These are phyloP conservation scores for Micromesistius poutassou DNA, from an alignment of 2,797 vertebrate genomes.

Conservation along the genomic window DNA sequence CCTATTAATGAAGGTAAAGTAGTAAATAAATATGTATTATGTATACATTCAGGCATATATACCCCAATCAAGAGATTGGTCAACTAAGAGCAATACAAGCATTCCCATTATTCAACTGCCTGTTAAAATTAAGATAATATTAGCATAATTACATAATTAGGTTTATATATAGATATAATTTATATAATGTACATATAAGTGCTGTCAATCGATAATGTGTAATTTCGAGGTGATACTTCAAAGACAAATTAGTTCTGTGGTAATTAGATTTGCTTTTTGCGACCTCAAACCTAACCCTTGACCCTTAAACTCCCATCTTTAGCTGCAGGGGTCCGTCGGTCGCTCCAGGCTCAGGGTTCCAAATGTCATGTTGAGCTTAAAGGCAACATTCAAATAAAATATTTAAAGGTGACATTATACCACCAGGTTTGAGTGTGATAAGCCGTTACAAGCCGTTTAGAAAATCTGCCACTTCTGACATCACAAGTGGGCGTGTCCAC, in stretches of 20 bases:
- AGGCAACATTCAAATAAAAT: not conserved
- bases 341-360: not conserved
- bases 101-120: constrained; percentile 21
- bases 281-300: not conserved
- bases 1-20: not conserved
- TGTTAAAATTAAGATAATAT: constrained; percentile 28
- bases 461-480: too few species aligned
- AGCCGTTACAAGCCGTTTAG: too few species aligned
- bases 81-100: not conserved
- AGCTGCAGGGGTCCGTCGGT: not conserved
- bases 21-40: not conserved
- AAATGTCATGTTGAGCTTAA: not conserved
- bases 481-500: too few species aligned
- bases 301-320: not conserved
- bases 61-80: not conserved
- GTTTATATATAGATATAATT: too few species aligned
- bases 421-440: too few species aligned
- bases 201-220: too few species aligned
- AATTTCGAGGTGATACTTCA: too few species aligned
- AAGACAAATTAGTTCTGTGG: too few species aligned
- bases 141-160: constrained; percentile 31
- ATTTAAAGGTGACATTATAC: too few species aligned
- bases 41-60: not conserved
- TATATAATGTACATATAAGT: too few species aligned
- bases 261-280: too few species aligned